Percentiles rank a stretch among this genome's conserved stretches.
phyloP scores from a whole-genome alignment of 2,113 vertebrate species.

The Callipepla californica region DNA sequence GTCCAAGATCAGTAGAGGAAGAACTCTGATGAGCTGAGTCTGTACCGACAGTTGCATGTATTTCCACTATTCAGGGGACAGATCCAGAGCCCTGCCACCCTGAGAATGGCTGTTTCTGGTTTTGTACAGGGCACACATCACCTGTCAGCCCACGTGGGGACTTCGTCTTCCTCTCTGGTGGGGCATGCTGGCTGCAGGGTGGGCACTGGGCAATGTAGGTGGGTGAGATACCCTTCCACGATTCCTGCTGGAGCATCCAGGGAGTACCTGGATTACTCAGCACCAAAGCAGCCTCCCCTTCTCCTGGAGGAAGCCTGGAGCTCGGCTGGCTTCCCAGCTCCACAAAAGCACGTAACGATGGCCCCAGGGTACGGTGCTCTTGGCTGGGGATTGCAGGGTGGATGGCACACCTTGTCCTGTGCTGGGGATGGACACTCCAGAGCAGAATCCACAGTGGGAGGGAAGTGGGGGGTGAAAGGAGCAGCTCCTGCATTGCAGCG shows the following conservation, averaged over 20 bases:
- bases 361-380: not conserved
- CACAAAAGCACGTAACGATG: not conserved
- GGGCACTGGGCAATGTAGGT: not conserved
- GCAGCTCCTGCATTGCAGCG: too few relatives aligned
- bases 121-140: not conserved
- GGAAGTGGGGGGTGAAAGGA: too few relatives aligned
- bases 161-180: not conserved
- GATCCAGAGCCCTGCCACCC: not conserved
- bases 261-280: not conserved
- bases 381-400: not conserved
- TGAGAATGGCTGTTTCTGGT: not conserved
- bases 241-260: not conserved
- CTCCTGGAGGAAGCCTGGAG: not conserved
- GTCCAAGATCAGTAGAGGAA: not conserved
- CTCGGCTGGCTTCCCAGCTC: not conserved
- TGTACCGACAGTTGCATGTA: not conserved
- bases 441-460: not conserved
- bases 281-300: not conserved
- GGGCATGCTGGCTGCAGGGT: not conserved
- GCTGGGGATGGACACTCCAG: not conserved
- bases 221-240: not conserved
- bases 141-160: not conserved
- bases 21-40: not conserved
- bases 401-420: not conserved
- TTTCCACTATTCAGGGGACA: not conserved